phyloP scores from a whole-genome alignment of 2,113 vertebrate species.

The Prinia subflava region DNA sequence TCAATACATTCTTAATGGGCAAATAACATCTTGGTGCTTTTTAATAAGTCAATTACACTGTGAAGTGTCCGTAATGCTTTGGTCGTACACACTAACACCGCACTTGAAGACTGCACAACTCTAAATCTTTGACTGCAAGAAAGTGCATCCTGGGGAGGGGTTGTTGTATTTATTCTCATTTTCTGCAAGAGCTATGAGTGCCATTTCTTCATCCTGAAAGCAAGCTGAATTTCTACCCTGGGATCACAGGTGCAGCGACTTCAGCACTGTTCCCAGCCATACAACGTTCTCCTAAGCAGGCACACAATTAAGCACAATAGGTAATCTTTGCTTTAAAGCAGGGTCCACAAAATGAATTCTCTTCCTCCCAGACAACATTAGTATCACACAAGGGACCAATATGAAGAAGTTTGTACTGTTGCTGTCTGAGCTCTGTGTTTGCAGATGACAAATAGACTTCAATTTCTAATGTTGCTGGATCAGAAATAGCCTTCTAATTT shows the following conservation, averaged over 20 bases:
- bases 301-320: neutral
- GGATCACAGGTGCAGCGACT: neutral
- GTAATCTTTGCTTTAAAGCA: neutral
- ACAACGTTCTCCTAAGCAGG: neutral
- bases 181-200: neutral
- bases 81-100: neutral
- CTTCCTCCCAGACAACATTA: neutral
- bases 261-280: neutral
- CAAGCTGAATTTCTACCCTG: neutral
- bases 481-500: conserved; percentile 32
- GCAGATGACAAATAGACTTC: conserved; percentile 36
- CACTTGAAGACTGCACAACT: neutral
- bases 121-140: neutral
- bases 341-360: conserved; percentile 16
- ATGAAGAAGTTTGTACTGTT: neutral
- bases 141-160: neutral
- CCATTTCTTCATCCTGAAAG: neutral
- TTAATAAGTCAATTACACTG: neutral
- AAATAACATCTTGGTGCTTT: neutral
- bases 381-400: neutral
- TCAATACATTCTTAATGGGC: neutral
- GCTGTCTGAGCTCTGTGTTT: conserved; percentile 20
- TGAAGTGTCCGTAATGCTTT: neutral
- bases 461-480: conserved; percentile 27
- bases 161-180: neutral